Base-by-base conservation (phyloP, 2,797 vertebrate genomes). In the Hephaestus fuliginosus region DNA sequence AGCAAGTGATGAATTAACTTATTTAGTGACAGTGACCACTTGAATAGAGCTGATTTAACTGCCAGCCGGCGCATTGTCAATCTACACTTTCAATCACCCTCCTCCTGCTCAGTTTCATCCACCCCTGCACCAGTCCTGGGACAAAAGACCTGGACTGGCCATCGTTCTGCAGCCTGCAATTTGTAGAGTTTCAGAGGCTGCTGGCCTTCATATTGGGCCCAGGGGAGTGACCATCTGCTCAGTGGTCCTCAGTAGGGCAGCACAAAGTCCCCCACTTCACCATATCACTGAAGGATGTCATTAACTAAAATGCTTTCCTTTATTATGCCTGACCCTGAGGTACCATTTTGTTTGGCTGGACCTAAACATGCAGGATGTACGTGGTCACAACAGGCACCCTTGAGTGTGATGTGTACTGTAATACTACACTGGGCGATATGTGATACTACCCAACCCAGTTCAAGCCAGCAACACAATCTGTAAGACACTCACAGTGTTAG, bases 191-290 rank as follows among this genome's bases (percentile, higher is more conserved):
- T 70, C 72, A 58, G 41, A 63, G 51, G 33, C 48, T 51, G 46
- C 10, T 36, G 53, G 33, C 74, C 48, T 65, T 65, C 61, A 80
- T 52, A 85, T 74, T 75, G 80, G 66, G 9, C 80, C 82, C 69
- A 13, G 43, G 68, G 85, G 82, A 86, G 52, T 28, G 46, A 72
- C 84, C 83, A 88, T 86, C 77, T 90, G 90, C 78, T 89, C 74
- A 51, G 71, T 63, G 57, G 64, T 83, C 73, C 52, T 81, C 63
- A 28, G 46, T 25, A 48, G 56, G 77, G 13, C 20, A 0, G 25
- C 52, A 70, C 62, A 83, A 68, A 56, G 13, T 83, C 81, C 73
- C 73, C 74, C 60, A 10, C 22, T 52, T 73, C 70, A 57, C 66
- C 44, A 55, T 22, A 76, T 67, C 71, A 44, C 58, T 70, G 43